Evolutionary conservation across 2,113 vertebrate genomes (phyloP).

Genomic region (Xyliphius kryptos): DNA sequence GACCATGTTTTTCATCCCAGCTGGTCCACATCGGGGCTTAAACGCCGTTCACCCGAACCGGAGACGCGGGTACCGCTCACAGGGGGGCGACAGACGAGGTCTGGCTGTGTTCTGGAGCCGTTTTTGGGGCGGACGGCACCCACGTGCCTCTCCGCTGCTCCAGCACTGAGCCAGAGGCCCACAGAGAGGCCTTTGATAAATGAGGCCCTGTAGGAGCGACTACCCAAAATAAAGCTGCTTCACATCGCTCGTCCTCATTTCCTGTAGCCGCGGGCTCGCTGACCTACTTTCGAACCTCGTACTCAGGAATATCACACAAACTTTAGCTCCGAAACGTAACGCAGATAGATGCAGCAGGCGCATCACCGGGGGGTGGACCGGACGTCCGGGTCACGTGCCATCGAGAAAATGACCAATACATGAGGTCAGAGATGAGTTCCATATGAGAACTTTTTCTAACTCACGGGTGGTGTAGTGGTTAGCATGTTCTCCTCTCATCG

Average conservation of each 20-base stretch:
- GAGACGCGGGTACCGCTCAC: no score
- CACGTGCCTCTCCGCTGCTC: background rate
- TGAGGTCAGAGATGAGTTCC: no score
- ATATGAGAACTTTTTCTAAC: no score
- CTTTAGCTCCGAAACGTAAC: slow-evolving; percentile 24
- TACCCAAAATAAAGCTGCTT: slow-evolving; percentile 68
- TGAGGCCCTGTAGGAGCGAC: slow-evolving; percentile 66
- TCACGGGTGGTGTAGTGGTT: no score
- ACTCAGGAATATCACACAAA: slow-evolving; percentile 44
- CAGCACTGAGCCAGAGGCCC: slow-evolving; percentile 39
- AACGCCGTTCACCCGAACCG: background rate
- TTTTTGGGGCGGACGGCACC: slow-evolving; percentile 3
- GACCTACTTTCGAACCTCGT: slow-evolving; percentile 43
- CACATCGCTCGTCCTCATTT: slow-evolving; percentile 69
- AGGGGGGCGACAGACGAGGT: no score
- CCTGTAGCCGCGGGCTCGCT: slow-evolving; percentile 50
- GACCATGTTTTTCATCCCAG: no score
- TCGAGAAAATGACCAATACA: no score
- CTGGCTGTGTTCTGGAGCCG: no score
- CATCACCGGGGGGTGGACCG: background rate
- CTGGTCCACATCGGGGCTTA: no score
- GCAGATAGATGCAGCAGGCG: no score
- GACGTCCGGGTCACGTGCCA: no score
- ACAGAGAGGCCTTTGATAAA: slow-evolving; percentile 45
- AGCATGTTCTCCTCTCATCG: no score